A percentile compares a stretch with the other conserved stretches of the same genome.
Conservation (phyloP, 1,140 invertebrate genomes). For the Drosophila rufa region DNA sequence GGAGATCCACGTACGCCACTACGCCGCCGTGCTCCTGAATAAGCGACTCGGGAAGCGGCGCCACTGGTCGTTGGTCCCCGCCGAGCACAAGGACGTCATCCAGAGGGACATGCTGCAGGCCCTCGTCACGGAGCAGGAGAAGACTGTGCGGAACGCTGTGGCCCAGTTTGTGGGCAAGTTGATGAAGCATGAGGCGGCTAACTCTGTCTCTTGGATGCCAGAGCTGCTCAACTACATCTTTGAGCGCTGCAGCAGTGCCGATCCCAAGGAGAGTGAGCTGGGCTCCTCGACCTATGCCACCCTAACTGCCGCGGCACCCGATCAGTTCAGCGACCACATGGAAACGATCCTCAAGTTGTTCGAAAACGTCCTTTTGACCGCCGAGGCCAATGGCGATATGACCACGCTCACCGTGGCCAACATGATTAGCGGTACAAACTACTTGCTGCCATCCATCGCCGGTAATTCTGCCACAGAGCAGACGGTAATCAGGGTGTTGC, state of each 20-base stretch:
- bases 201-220: constrained; percentile 87
- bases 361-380: constrained; percentile 49
- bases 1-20: constrained; percentile 89
- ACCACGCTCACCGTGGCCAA: constrained; percentile 70
- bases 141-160: constrained; percentile 88
- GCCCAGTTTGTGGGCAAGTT: constrained; percentile 89
- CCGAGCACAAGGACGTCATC: constrained; percentile 86
- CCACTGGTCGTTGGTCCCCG: constrained; percentile 87
- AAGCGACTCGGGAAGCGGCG: constrained; percentile 87
- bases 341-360: constrained; percentile 72
- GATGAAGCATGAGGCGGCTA: constrained; percentile 89
- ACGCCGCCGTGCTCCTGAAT: constrained; percentile 88
- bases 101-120: constrained; percentile 87
- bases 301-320: constrained; percentile 74
- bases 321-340: constrained; percentile 81
- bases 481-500: constrained; percentile 88
- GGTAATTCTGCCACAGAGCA: constrained; percentile 79
- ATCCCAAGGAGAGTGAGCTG: constrained; percentile 77
- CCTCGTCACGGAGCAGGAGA: constrained; percentile 88
- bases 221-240: constrained; percentile 89
- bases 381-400: constrained; percentile 64
- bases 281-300: constrained; percentile 78
- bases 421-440: constrained; percentile 67
- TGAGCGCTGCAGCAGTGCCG: constrained; percentile 54
- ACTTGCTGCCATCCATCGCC: constrained; percentile 72